Evolutionary conservation across 2,888 invertebrate species (phyloP), one percentile per base, ranked within the genome.

Genomic region (Phyllotreta cruciferae): DNA sequence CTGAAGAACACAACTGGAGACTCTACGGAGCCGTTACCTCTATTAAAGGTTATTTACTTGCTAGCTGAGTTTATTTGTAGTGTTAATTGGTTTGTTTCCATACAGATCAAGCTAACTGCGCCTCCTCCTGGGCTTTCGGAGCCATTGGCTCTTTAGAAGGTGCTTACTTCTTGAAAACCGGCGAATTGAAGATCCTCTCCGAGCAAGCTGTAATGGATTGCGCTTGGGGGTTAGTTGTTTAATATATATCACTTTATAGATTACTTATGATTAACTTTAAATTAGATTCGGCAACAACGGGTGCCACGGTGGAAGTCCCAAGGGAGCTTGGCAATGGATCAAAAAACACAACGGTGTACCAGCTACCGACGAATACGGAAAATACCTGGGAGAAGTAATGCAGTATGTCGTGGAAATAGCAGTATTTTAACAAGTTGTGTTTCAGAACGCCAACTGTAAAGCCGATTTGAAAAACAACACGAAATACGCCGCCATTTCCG

Each of bases 101-200:
- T 24, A 24, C 24, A 91, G 97, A 98, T 85, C 98, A 98, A 83
- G 96, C 95, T 0, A 94, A 97, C 8, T 98, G 98, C 81, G 98
- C 97, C 0, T 96, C 96, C 0, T 98, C 97, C 75, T 97, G 97
- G 97, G 93, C 94, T 66, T 98, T 97, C 83, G 97, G 96, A 13
- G 95, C 96, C 0, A 90, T 93, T 63, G 97, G 96, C 5, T 87
- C 95, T 0, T 88, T 98, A 60, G 98, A 98, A 82, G 96, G 97
- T 0, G 94, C 96, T 0, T 88, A 89, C 76, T 97, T 93, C 82
- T 81, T 95, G 39, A 24, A 24, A 24, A 24, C 24, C 24, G 24
- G 24, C 24, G 24, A 24, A 24, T 24, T 24, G 24, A 24, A 24
- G 4, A 24, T 24, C 24, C 24, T 24, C 24, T 24, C 24, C 24